Percentiles rank a stretch among this genome's conserved stretches.
Conservation (phyloP, 2,113 vertebrate species). For the Dicentrarchus labrax region DNA sequence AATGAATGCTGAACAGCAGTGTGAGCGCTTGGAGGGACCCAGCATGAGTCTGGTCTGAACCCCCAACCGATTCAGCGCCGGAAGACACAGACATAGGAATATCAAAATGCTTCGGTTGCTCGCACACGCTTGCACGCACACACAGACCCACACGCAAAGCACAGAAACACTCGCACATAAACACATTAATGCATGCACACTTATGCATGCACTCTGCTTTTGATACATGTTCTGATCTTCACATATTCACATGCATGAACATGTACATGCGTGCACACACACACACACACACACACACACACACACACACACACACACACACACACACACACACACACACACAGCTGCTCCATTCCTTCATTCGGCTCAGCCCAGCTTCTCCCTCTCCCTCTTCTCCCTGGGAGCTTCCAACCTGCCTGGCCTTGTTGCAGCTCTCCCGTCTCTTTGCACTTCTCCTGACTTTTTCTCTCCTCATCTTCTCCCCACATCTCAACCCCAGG, state of each 20-base stretch:
- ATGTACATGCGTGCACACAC: not conserved
- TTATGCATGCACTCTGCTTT: conserved; percentile 37
- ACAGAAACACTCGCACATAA: not conserved
- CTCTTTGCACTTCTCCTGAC: conserved; percentile 31
- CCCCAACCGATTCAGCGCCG: conserved; percentile 68
- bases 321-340: conserved; percentile 5
- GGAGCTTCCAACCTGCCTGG: conserved; percentile 56
- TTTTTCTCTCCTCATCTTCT: conserved; percentile 40
- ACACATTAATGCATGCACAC: conserved; percentile 39
- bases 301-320: not conserved
- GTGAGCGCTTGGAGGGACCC: conserved; percentile 71
- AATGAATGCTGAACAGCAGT: conserved; percentile 73
- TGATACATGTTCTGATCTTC: conserved; percentile 40
- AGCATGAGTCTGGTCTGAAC: conserved; percentile 76
- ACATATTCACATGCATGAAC: conserved; percentile 11
- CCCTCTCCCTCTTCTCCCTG: conserved; percentile 33
- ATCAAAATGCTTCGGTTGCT: conserved; percentile 67
- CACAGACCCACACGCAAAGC: not conserved
- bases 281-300: conserved; percentile 1
- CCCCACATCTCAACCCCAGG: conserved; percentile 12
- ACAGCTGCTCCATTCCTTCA: conserved; percentile 29
- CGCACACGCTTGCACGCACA: not conserved
- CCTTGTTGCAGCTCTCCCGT: conserved; percentile 47
- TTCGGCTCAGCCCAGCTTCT: conserved; percentile 43
- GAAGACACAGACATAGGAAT: conserved; percentile 74